Evolutionary conservation across 2,888 invertebrate species (phyloP), one percentile per base, ranked within the genome.

Genomic region (Protodeltote pygarga): DNA sequence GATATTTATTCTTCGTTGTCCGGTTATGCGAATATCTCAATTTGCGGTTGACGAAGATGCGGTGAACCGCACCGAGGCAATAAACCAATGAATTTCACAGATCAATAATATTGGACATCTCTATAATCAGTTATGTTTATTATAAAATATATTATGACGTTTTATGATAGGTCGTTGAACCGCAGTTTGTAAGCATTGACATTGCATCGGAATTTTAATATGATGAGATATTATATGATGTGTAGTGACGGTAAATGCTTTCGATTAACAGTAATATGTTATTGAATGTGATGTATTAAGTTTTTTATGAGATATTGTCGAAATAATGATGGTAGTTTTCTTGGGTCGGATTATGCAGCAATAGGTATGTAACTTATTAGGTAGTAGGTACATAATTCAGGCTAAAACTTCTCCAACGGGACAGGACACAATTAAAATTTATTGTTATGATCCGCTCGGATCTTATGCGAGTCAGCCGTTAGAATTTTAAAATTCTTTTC

Each of bases 11-110:
- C 19, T 25, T 29, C 31, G 31, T 65, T 55, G 51, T 44, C 44
- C 47, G 41, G 64, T 58, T 68, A 73, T 64, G 62, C 52, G 62
- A 63, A 75, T 73, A 76, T 73, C 77, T 74, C 73, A 70, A 78
- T 79, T 73, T 77, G 78, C 60, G 79, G 77, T 70, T 31, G 28
- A 40, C 47, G 61, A 59, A 46, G 58, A 42, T 61, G 65, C 41
- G 57, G 70, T 47, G 53, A 52, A 37, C 37, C 51, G 39, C 54
- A 28, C 31, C 27, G 50, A 52, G 51, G 46, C 48, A 55, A 55
- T 32, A 40, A 50, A 28, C 45, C 48, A 40, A 54, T 53, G 52
- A 45, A 49, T 50, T 42, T 46, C 42, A 54, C 54, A 46, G 54
- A 62, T 52, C 60, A 44, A 58, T 68, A 57, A 60, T 28, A 15